phyloP scores from a whole-genome alignment of 1,140 invertebrate genomes.

The Argopecten irradians region DNA sequence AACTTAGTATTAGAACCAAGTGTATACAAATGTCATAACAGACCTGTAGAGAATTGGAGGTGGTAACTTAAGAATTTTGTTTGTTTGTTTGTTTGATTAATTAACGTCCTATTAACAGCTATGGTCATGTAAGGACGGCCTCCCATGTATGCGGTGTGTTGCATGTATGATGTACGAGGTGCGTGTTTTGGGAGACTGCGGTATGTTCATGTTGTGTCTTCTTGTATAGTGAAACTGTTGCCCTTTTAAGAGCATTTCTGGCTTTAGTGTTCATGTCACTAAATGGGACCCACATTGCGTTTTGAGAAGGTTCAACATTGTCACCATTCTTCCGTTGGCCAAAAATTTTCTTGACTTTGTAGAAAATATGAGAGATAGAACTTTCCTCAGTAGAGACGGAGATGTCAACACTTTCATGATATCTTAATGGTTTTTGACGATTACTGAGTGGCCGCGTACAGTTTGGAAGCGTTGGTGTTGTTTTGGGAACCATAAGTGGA shows the following conservation, averaged over 20 bases:
- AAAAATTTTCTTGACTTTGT: neutral
- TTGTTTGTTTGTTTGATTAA: too few species aligned
- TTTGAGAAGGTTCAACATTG: conserved; percentile 32
- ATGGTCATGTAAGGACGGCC: too few species aligned
- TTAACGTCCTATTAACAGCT: too few species aligned
- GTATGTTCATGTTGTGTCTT: too few species aligned
- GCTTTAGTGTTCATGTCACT: neutral
- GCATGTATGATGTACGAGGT: too few species aligned
- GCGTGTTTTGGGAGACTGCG: too few species aligned
- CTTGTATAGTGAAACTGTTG: too few species aligned
- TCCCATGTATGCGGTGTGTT: too few species aligned
- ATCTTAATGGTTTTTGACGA: neutral
- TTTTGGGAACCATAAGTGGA: neutral
- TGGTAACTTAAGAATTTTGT: too few species aligned
- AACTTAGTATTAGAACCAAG: neutral
- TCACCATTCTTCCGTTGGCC: neutral
- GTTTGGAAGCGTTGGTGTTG: neutral
- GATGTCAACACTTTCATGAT: neutral
- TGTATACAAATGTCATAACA: neutral
- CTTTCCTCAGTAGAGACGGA: neutral
- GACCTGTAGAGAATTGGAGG: neutral
- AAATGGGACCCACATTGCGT: conserved; percentile 27
- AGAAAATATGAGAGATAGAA: neutral
- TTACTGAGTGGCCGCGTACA: neutral
- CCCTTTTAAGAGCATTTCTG: neutral